These are phyloP conservation scores for Lithophane ornitopus DNA, from an alignment of 2,888 invertebrate species.

Conservation along the genomic window DNA sequence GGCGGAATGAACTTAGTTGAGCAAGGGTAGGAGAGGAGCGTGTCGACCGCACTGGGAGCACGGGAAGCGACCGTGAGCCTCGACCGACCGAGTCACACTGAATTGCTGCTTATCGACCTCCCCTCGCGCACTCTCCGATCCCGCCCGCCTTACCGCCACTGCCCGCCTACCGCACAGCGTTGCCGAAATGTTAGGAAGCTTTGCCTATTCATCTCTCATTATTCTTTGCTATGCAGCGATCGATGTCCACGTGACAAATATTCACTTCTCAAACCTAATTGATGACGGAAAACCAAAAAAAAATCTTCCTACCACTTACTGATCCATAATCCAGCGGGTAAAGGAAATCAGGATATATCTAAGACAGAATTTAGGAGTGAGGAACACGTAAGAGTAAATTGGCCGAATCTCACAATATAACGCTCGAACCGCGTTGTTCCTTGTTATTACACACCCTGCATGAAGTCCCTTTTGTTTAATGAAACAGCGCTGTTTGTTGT, in stretches of 20 bases:
- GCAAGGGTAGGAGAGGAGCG: slow-evolving; percentile 59
- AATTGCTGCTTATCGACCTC: slow-evolving; percentile 88
- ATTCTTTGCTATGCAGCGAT: slow-evolving; percentile 76
- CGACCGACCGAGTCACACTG: slow-evolving; percentile 79
- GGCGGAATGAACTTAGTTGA: slow-evolving; percentile 64
- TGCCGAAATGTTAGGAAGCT: slow-evolving; percentile 84
- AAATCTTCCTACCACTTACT: neutral
- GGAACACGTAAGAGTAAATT: slow-evolving; percentile 50
- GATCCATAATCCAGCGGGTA: neutral
- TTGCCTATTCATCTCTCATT: slow-evolving; percentile 87
- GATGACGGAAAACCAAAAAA: neutral
- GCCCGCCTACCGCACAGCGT: slow-evolving; percentile 82
- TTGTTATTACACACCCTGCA: slow-evolving; percentile 33
- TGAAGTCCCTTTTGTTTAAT: slow-evolving; percentile 33
- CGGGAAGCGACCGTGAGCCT: slow-evolving; percentile 72
- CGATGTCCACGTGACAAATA: slow-evolving; percentile 75
- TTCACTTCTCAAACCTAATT: slow-evolving; percentile 34
- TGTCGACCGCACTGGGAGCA: slow-evolving; percentile 15
- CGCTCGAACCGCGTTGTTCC: slow-evolving; percentile 18
- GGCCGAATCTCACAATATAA: slow-evolving; percentile 43
- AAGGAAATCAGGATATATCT: slow-evolving; percentile 21
- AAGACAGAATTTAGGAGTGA: slow-evolving; percentile 17
- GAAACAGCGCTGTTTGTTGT: slow-evolving; percentile 8
- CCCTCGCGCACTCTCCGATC: slow-evolving; percentile 73
- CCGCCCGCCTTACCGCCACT: slow-evolving; percentile 77